Evolutionary conservation across 2,797 vertebrate genomes (phyloP), one percentile per base, ranked within the genome.

Genomic region (Babyrousa celebensis): DNA sequence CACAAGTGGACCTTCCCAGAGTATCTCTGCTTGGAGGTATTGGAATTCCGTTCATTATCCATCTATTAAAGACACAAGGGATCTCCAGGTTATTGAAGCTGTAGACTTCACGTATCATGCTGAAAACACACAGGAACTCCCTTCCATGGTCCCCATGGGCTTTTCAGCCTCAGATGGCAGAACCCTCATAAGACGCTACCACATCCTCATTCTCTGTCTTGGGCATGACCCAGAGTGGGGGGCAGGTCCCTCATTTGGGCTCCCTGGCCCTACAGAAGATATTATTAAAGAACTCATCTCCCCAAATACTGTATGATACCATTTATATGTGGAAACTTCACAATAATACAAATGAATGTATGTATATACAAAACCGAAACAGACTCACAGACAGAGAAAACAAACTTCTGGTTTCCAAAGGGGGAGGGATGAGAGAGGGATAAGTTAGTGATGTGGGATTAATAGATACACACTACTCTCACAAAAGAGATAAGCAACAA

Each of bases 1-100:
- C 99, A 99, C 98, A 99, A 99, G 96, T 99, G 99, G 92, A 99
- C 99, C 97, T 99, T 99, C 95, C 99, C 99, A 87, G 99, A 99
- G 98, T 99, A 99, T 98, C 99, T 99, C 92, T 99, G 99, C 98
- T 99, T 99, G 97, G 99, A 99, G 97, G 99, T 99, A 93, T 98
- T 99, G 86, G 99, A 99, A 97, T 99, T 98, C 91, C 98, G 98
- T 98, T 99, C 99, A 99, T 99, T 99, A 98, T 99, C 99, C 99
- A 99, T 99, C 99, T 99, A 95, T 4, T 83, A 12, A 43, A 70
- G 60, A 83, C 63, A 79, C 62, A 32, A 20, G 6, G 62, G 12
- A 0, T 0, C 0, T 2, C 1, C 0, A 0, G 7, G 71, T 62
- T 17, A 75, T 0, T 3, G 11, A 48, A 3, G 23, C 29, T 1